Evolutionary conservation across 1,140 invertebrate genomes (phyloP), one percentile per base, ranked within the genome.

Genomic region (Brachionus rotundiformis): DNA sequence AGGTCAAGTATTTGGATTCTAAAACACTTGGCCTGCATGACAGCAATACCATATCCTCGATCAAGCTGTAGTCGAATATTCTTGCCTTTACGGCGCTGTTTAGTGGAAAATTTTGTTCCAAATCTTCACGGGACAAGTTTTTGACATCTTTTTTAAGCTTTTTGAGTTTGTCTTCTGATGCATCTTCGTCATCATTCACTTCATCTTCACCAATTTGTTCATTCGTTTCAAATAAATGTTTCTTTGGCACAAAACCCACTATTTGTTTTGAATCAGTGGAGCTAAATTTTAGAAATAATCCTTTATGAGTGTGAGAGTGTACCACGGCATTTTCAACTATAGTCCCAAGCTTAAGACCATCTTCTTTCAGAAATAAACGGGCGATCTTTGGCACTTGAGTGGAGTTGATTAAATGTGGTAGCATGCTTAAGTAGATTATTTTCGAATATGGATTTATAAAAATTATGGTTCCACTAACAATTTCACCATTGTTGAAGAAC

Each of bases 21-120:
- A 92, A 81, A 1, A 91, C 31, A n/a, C 82, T 82, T 76, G 80
- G 68, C 27, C 61, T 81, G 19, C 83, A 29, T 41, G 83, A 81
- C 31, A 84, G 73, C 49, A 82, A 61, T 6, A 84, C 41, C 41
- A 81, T 54, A 31, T 81, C 44, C 63, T 82, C 81, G 11, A 83
- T 81, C 13, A 82, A 61, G 63, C 81, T 83, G 68, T 3, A 92
- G 83, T 71, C 91, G 88, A 83, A 91, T 90, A 49, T 85, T 88
- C 82, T 91, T 5, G 65, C 31, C 25, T 49, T 82, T 2, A 82
- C 90, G 31, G 84, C 87, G 4, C 89, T 89, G 54, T 89, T 88
- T 8, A 85, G 84, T 0, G 85, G 83, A 85, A 90, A 92, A 54
- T 88, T 88, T 13, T 79, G 13, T 31, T 79, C 47, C 1, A 79